A percentile compares a stretch with the other conserved stretches of the same genome.
Conservation (phyloP, 2,113 vertebrate genomes). For the Herpetotheres cachinnans region DNA sequence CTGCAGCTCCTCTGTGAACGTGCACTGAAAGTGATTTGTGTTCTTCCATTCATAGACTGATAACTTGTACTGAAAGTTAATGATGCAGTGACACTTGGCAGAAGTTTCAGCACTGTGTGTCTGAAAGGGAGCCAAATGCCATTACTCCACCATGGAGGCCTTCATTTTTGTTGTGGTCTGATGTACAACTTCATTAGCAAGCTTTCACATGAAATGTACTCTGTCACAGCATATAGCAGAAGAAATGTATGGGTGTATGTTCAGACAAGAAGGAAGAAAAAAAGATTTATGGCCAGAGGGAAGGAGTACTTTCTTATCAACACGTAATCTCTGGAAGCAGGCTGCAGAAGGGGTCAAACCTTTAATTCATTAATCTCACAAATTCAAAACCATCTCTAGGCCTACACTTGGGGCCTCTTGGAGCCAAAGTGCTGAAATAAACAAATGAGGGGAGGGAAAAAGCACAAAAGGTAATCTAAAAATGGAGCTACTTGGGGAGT, state of each 20-base stretch:
- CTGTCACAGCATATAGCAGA: background rate
- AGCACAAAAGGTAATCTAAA: background rate
- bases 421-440: background rate
- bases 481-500: background rate
- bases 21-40: conserved; percentile 44
- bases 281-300: background rate
- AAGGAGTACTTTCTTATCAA: conserved; percentile 15
- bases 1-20: conserved; percentile 31
- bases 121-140: conserved; percentile 67
- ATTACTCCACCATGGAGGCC: conserved; percentile 39
- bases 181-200: conserved; percentile 56
- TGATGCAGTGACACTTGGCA: conserved; percentile 69
- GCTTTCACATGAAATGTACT: background rate
- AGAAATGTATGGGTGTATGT: background rate
- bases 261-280: background rate
- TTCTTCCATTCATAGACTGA: conserved; percentile 53
- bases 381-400: background rate
- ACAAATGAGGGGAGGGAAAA: background rate
- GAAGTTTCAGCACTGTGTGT: conserved; percentile 36
- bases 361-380: background rate
- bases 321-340: background rate
- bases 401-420: background rate
- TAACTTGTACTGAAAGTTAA: conserved; percentile 71
- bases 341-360: background rate
- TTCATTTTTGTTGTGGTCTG: conserved; percentile 45